Conservation (phyloP, 2,888 invertebrate species). For the Eupithecia subfuscata region DNA sequence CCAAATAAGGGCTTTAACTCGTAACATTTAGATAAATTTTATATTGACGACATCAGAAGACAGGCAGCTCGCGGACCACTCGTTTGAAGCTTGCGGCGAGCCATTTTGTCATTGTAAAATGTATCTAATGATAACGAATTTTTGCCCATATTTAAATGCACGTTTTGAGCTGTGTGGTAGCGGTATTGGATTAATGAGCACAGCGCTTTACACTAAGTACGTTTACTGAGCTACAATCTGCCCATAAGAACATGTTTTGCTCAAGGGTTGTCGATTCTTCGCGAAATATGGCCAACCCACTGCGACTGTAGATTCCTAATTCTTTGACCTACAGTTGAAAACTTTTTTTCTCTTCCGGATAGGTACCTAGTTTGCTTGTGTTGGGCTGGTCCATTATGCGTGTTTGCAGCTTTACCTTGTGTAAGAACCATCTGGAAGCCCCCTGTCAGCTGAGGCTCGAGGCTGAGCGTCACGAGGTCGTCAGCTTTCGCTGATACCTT, state of each 20-base stretch:
- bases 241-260: too few species aligned
- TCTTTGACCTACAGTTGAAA: background rate
- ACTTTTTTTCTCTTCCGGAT: background rate
- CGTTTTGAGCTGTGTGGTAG: too few species aligned
- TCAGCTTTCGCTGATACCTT: conserved; percentile 52
- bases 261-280: background rate
- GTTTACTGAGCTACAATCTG: background rate
- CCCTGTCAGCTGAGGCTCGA: conserved; percentile 72
- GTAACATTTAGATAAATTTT: too few species aligned
- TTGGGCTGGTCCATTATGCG: background rate
- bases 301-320: background rate
- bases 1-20: too few species aligned
- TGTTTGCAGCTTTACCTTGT: conserved; percentile 52
- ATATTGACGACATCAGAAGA: too few species aligned
- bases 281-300: background rate
- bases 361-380: background rate
- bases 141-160: too few species aligned
- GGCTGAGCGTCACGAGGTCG: conserved; percentile 62
- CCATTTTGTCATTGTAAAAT: too few species aligned
- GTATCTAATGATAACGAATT: too few species aligned
- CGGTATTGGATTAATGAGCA: too few species aligned
- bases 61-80: too few species aligned
- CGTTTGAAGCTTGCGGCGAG: too few species aligned
- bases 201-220: background rate
- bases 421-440: conserved; percentile 65